Evolutionary conservation across 1,140 invertebrate genomes (phyloP), one percentile per base, ranked within the genome.

Genomic region (Drosophila busckii): DNA sequence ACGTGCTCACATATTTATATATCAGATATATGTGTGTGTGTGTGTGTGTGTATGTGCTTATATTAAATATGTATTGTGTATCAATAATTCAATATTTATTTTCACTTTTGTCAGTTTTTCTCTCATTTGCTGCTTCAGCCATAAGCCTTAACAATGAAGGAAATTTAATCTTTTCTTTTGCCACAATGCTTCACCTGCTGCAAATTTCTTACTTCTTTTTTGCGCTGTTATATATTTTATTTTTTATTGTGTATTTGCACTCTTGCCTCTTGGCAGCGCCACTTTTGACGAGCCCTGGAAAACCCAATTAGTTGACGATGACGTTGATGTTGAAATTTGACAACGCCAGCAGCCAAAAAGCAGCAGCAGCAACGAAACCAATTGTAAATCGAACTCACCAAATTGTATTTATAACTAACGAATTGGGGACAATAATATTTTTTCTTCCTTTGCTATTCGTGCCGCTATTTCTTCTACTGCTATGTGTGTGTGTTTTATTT

Each of bases 1-100:
- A 10, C 23, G 17, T 5, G 9, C 19, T 2, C 38, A 25, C 31
- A 17, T 12, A 13, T 10, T 10, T 29, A 10, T 38, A 4, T 4
- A 20, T 19, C n/a, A 4, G 7, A 13, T 23, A 15, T 13, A 17
- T 38, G n/a, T 3, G 4, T 13, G 10, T 26, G 8, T 31, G 20
- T 28, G 28, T 26, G n/a, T 26, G 19, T 5, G 10, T 55, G 17
- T 20, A 12, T 28, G 13, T n/a, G 7, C n/a, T n/a, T 61, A 54
- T 48, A 48, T 58, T 52, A 35, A 58, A 52, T 52, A 68, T 70
- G 55, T 80, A 78, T 78, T 78, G 68, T 80, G 61, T 78, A 80
- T 78, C 68, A 73, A 80, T 80, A 80, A 80, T 82, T 80, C 75
- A 80, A 80, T 80, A 80, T 80, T 80, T 78, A 69, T 73, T 78